Evolutionary conservation across 1,140 invertebrate genomes (phyloP), one percentile per base, ranked within the genome.

Genomic region (Mesaphorura yosii): DNA sequence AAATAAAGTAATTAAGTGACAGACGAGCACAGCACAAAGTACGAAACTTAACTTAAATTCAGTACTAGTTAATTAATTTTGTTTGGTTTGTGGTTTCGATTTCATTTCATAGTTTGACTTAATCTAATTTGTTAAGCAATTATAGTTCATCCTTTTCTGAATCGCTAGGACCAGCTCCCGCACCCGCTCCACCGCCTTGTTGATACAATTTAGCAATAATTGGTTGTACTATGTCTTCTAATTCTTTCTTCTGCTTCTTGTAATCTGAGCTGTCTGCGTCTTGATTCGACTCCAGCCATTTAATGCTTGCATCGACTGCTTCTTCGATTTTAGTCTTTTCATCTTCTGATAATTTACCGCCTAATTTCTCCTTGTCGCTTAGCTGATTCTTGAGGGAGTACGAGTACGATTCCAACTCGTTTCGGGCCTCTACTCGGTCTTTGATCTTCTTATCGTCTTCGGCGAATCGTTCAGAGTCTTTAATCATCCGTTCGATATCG

Each of bases 351-450:
- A 90, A 64, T 72, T 98, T 98, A 29, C 85, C 79, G 20, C 94
- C 95, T 20, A 98, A 79, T 72, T 98, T 98, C 58, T 98, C 95
- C 71, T 98, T 98, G 68, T 99, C 95, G 37, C 76, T 77, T 20
- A 99, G 75, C 70, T 99, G 96, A 71, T 95, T 98, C 75, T 98
- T 99, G 26, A 99, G 76, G 7, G 89, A 90, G 69, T 99, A 99
- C 0, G 91, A 90, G 64, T 98, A 98, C 26, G 90, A 93, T 73
- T 99, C 95, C 29, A 99, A 74, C 67, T 93, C 89, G 66, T 89
- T 91, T 48, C 91, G 82, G 1, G 94, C 83, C 68, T 98, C 95
- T 1, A 98, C 94, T 42, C 84, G 77, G 69, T 98, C 93, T 73
- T 98, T 98, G 31, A 95, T 72, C 73, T 91, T 93, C 74, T 94